Evolutionary conservation across 2,888 invertebrate species (phyloP).

Genomic region (Micoletzkya japonica): DNA sequence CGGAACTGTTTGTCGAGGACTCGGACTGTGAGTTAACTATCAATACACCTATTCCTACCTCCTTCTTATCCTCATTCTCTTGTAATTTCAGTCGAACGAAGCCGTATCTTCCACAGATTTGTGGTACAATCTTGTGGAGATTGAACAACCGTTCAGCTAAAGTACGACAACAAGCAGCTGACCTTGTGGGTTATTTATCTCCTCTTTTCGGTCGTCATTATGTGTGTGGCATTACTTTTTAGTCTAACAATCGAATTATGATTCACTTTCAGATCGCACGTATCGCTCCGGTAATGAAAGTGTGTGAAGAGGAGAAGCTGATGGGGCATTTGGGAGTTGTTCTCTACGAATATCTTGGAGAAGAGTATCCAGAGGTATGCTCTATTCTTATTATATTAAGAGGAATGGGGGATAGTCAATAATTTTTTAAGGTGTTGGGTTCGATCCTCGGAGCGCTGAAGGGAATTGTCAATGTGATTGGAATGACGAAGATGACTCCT

Average conservation of each 20-base stretch:
- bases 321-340: conserved; percentile 99
- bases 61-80: too few species aligned
- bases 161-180: conserved; percentile 96
- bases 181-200: conserved; percentile 72
- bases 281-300: conserved; percentile 97
- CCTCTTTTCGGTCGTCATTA: background rate
- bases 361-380: conserved; percentile 82
- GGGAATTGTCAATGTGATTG: conserved; percentile 98
- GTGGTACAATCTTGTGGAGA: conserved; percentile 98
- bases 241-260: too few species aligned
- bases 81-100: conserved; percentile 80
- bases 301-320: conserved; percentile 98
- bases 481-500: conserved; percentile 99
- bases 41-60: background rate
- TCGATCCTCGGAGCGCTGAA: conserved; percentile 98
- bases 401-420: background rate
- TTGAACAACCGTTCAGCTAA: conserved; percentile 99
- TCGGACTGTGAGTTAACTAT: conserved; percentile 70
- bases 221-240: background rate
- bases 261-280: conserved; percentile 75
- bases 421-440: conserved; percentile 78
- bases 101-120: conserved; percentile 97
- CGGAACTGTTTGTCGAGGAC: conserved; percentile 95
- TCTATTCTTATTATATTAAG: background rate
- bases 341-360: conserved; percentile 96